Conservation (phyloP, 2,888 invertebrate genomes). For the Scaptomyza parva region DNA sequence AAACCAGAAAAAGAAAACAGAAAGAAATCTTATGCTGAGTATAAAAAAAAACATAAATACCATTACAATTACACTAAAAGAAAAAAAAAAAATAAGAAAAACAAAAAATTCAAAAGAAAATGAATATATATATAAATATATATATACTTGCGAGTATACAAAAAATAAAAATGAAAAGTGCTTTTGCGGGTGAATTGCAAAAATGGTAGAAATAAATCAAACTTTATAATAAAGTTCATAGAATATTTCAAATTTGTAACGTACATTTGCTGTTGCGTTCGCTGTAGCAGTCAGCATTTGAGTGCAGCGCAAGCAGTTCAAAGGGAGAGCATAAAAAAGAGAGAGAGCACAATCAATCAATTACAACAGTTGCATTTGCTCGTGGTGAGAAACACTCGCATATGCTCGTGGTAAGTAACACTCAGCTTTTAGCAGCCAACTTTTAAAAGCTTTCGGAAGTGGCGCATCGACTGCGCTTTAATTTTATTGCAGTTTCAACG, state of each 20-base stretch:
- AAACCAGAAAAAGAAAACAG: neutral
- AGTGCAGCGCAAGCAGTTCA: conserved; percentile 21
- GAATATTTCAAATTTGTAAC: neutral
- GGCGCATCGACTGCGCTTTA: conserved; percentile 23
- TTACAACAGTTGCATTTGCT: neutral
- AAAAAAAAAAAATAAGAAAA: conserved; percentile 34
- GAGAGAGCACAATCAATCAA: neutral
- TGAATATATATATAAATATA: conserved; percentile 62
- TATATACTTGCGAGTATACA: conserved; percentile 45
- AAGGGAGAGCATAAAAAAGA: neutral
- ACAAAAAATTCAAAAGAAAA: conserved; percentile 58
- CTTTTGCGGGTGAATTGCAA: conserved; percentile 51
- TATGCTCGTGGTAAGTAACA: conserved; percentile 7
- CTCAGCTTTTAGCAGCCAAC: conserved; percentile 28
- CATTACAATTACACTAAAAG: conserved; percentile 67
- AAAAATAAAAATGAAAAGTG: conserved; percentile 26
- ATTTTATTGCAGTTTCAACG: conserved; percentile 50
- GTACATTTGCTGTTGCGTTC: neutral
- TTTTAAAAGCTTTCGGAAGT: conserved; percentile 37
- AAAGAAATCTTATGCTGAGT: conserved; percentile 71
- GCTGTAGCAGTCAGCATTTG: conserved; percentile 31
- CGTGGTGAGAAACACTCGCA: conserved; percentile 5
- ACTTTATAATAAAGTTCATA: conserved; percentile 3
- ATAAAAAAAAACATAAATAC: conserved; percentile 68
- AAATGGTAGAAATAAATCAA: neutral